A percentile compares a stretch with the other conserved stretches of the same genome.
Conservation (phyloP, 2,888 invertebrate genomes). For the Sussaba pulchella region DNA sequence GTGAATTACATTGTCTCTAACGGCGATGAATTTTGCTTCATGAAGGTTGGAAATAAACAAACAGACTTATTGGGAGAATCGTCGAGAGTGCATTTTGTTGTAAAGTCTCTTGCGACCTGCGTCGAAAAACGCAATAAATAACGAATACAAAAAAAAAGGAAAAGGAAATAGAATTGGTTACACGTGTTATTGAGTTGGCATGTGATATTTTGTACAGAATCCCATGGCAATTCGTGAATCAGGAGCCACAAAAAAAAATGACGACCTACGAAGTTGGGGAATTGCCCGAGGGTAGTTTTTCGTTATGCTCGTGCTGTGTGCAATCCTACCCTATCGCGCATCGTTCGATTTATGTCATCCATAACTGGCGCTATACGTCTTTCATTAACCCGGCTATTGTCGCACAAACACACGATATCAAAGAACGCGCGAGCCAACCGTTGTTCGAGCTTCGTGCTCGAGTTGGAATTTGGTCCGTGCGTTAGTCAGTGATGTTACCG, state of each 20-base stretch:
- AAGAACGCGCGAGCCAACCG: slow-evolving; percentile 49
- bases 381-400: slow-evolving; percentile 79
- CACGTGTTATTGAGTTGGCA: slow-evolving; percentile 14
- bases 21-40: too few relatives aligned
- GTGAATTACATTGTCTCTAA: too few relatives aligned
- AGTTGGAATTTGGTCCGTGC: slow-evolving; percentile 1
- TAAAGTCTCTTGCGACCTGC: neutral
- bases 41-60: too few relatives aligned
- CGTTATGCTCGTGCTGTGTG: slow-evolving; percentile 37
- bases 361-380: slow-evolving; percentile 78
- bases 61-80: neutral
- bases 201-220: slow-evolving; percentile 18
- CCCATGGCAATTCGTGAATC: slow-evolving; percentile 18
- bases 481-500: slow-evolving; percentile 12
- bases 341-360: slow-evolving; percentile 75
- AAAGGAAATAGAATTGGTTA: neutral
- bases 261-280: slow-evolving; percentile 33
- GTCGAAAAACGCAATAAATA: neutral
- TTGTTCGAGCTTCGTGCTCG: neutral
- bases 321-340: slow-evolving; percentile 24
- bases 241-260: slow-evolving; percentile 56
- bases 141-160: neutral
- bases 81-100: slow-evolving; percentile 7
- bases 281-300: slow-evolving; percentile 37
- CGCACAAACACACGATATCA: slow-evolving; percentile 62